phyloP scores from a whole-genome alignment of 2,113 vertebrate genomes.

The Semnornis frantzii region DNA sequence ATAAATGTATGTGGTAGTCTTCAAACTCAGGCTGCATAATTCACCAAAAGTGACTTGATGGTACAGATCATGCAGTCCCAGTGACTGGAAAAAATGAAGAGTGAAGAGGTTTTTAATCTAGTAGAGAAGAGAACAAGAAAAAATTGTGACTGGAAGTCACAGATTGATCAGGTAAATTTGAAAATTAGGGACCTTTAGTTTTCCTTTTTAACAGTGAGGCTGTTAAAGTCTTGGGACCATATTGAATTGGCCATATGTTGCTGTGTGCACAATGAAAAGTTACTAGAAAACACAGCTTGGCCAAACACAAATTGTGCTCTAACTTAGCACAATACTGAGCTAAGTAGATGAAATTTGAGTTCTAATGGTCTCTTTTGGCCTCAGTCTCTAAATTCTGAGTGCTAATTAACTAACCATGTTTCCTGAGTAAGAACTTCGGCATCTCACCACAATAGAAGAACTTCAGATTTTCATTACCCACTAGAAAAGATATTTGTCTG shows the following conservation, averaged over 20 bases:
- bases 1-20: background rate
- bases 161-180: background rate
- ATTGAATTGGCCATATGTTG: background rate
- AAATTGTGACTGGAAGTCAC: background rate
- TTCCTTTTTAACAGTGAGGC: background rate
- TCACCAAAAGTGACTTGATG: background rate
- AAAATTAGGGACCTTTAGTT: background rate
- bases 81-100: rapidly evolving
- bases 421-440: background rate
- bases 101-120: background rate
- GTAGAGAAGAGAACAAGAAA: background rate
- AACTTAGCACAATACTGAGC: background rate
- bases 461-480: constrained; percentile 16
- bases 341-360: background rate
- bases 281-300: background rate
- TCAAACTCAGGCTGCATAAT: background rate
- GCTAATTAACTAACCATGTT: background rate
- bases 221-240: background rate
- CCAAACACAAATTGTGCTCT: background rate
- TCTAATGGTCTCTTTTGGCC: background rate
- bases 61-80: background rate
- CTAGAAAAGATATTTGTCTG: constrained; percentile 50
- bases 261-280: background rate
- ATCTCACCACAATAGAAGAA: background rate
- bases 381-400: background rate